phyloP scores from a whole-genome alignment of 2,888 invertebrate species.

The Homarus gammarus region DNA sequence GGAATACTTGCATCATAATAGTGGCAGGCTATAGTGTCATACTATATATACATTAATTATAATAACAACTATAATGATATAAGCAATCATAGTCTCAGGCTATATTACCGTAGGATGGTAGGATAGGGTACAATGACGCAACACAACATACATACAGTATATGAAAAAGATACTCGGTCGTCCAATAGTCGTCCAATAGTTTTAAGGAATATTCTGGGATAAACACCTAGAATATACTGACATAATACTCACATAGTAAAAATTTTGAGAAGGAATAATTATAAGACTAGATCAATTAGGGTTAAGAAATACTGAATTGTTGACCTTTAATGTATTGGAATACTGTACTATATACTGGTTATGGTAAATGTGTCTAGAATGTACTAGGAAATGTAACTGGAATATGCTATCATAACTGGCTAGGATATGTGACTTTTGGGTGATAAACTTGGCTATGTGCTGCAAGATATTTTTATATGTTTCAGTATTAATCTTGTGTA shows the following conservation, averaged over 20 bases:
- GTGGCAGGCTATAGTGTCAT: neutral
- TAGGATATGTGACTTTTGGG: neutral
- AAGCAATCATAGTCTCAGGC: neutral
- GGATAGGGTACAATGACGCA: neutral
- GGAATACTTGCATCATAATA: neutral
- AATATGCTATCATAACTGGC: neutral
- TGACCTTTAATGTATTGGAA: neutral
- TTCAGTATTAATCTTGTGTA: neutral
- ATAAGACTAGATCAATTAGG: no score
- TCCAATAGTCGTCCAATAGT: constrained; percentile 70
- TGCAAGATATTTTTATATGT: neutral
- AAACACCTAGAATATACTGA: neutral
- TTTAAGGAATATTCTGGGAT: constrained; percentile 46
- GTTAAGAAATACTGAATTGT: neutral
- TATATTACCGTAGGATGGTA: neutral
- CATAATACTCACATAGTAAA: neutral
- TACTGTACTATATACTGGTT: neutral
- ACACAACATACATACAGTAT: neutral
- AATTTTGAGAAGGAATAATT: no score
- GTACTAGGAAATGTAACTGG: neutral
- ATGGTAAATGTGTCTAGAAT: neutral
- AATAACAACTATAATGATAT: no score
- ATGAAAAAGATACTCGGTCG: constrained; percentile 42
- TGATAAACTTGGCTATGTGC: neutral
- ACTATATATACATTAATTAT: no score